A percentile compares a stretch with the other conserved stretches of the same genome.
Conservation (phyloP, 2,888 invertebrate species). For the Patella depressa region DNA sequence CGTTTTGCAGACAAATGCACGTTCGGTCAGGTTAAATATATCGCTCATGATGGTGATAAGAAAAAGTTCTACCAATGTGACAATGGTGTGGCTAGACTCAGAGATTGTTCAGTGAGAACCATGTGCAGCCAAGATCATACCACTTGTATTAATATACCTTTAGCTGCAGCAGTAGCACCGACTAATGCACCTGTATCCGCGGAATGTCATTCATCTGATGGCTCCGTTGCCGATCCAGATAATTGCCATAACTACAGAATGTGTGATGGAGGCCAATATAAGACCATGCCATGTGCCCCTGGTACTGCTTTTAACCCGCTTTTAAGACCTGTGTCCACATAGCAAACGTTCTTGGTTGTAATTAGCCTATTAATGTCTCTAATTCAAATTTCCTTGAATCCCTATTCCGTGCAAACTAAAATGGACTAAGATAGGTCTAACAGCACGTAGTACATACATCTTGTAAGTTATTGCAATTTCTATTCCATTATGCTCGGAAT, state of each 20-base stretch:
- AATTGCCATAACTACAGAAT: background rate
- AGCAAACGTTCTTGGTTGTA: background rate
- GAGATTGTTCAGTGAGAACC: slow-evolving; percentile 23
- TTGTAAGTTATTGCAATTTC: too few relatives aligned
- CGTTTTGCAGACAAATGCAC: slow-evolving; percentile 24
- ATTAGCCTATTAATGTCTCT: too few relatives aligned
- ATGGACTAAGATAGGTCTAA: too few relatives aligned
- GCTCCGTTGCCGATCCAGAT: background rate
- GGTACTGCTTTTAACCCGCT: background rate
- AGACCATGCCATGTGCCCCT: background rate
- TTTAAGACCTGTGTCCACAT: background rate
- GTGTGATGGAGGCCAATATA: background rate
- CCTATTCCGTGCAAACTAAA: too few relatives aligned
- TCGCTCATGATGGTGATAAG: slow-evolving; percentile 17
- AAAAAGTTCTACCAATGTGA: slow-evolving; percentile 32
- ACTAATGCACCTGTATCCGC: background rate
- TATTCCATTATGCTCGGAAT: too few relatives aligned
- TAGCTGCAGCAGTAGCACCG: background rate
- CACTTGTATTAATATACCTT: slow-evolving; percentile 15
- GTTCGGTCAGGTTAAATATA: slow-evolving; percentile 11
- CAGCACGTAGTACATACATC: too few relatives aligned
- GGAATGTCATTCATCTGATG: background rate
- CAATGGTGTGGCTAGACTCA: slow-evolving; percentile 27
- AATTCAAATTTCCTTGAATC: too few relatives aligned
- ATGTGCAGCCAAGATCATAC: slow-evolving; percentile 20